These are phyloP conservation scores for Chroicocephalus ridibundus DNA, from an alignment of 2,113 vertebrate species.

Conservation along the genomic window DNA sequence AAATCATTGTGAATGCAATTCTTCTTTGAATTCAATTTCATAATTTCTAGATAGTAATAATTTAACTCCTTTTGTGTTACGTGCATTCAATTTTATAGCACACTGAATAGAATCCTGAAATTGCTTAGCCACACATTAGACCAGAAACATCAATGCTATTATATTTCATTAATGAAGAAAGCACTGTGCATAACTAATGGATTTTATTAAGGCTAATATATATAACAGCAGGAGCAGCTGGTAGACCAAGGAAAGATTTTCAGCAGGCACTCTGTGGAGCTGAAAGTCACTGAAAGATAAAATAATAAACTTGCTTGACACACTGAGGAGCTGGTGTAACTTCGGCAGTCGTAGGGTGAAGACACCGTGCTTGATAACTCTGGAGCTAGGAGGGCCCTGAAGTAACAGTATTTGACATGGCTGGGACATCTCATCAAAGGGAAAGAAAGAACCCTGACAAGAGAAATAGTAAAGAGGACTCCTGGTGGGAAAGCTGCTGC, in stretches of 20 bases:
- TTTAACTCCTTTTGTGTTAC: neutral
- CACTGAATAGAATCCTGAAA: neutral
- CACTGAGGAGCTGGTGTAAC: neutral
- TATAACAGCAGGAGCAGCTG: neutral
- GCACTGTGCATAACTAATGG: constrained; percentile 1
- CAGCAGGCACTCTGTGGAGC: neutral
- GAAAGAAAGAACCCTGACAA: constrained; percentile 14
- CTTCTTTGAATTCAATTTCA: neutral
- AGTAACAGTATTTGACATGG: constrained; percentile 54
- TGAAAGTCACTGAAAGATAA: constrained; percentile 8
- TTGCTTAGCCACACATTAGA: neutral
- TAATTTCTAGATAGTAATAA: neutral
- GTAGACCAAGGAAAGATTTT: neutral
- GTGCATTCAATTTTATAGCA: neutral
- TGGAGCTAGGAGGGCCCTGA: neutral
- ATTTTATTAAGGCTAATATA: neutral
- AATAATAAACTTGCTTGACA: constrained; percentile 38
- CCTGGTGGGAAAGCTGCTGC: constrained; percentile 43
- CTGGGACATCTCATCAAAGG: constrained; percentile 10
- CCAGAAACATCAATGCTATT: neutral
- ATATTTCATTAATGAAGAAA: constrained; percentile 32
- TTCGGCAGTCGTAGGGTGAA: neutral
- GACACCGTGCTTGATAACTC: neutral
- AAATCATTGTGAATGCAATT: neutral
- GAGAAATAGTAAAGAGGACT: constrained; percentile 6